phyloP scores from a whole-genome alignment of 2,888 invertebrate species.

The Pheosia tremula region DNA sequence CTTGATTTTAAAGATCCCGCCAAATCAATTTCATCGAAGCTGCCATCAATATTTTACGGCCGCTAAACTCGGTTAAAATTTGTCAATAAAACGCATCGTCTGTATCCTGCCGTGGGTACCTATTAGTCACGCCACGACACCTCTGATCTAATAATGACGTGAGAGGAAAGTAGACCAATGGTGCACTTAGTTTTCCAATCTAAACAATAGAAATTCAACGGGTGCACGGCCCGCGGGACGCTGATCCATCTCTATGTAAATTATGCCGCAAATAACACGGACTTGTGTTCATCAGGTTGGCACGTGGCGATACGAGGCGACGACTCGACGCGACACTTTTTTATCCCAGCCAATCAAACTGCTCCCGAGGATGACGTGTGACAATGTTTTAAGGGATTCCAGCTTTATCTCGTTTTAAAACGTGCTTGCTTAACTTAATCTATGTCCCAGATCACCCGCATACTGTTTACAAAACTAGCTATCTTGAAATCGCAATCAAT shows the following conservation, averaged over 20 bases:
- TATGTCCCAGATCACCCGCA: neutral
- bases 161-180: constrained; percentile 75
- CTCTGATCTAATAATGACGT: constrained; percentile 74
- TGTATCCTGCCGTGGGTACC: neutral
- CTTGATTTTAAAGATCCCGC: too few species aligned
- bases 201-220: constrained; percentile 84
- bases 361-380: constrained; percentile 28
- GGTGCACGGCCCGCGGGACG: constrained; percentile 79
- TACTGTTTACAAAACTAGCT: neutral
- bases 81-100: neutral
- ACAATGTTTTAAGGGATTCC: constrained; percentile 38
- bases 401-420: constrained; percentile 32
- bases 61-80: neutral
- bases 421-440: constrained; percentile 15
- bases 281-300: constrained; percentile 73
- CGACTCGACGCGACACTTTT: constrained; percentile 44
- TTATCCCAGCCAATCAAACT: constrained; percentile 41
- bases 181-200: constrained; percentile 83
- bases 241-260: constrained; percentile 83
- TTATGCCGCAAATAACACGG: constrained; percentile 79
- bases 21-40: too few species aligned
- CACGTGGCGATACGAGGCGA: constrained; percentile 52
- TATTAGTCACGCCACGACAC: constrained; percentile 36
- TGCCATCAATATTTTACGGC: neutral
- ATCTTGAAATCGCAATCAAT: constrained; percentile 1